Conservation (phyloP, 2,113 vertebrate species). For the Vidua chalybeata region DNA sequence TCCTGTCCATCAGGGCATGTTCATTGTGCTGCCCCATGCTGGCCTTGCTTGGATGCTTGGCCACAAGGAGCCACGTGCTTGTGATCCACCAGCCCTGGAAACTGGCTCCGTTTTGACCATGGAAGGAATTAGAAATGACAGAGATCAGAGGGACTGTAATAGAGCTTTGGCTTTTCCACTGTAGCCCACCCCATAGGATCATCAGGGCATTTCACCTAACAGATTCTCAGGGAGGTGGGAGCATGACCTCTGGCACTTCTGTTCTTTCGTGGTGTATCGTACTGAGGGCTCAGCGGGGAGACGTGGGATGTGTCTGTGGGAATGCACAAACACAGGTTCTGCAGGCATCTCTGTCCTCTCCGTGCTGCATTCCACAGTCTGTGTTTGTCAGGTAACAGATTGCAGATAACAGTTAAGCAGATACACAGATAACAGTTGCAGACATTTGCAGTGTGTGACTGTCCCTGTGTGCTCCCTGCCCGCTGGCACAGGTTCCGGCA, state of each 20-base stretch:
- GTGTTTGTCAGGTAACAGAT: accelerated
- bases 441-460: neutral
- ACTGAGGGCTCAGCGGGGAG: neutral
- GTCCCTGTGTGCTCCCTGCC: neutral
- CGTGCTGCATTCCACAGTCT: neutral
- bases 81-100: neutral
- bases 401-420: neutral
- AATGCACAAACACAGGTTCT: neutral
- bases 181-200: neutral
- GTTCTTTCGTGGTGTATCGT: neutral
- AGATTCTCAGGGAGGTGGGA: neutral
- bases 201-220: neutral
- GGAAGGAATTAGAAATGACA: neutral
- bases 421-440: accelerated
- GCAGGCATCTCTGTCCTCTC: neutral
- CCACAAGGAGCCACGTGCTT: accelerated
- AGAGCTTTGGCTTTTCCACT: neutral
- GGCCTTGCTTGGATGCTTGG: neutral
- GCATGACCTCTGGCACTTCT: neutral
- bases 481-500: constrained; percentile 85
- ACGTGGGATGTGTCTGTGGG: neutral
- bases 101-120: accelerated
- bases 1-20: neutral
- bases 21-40: neutral
- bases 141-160: neutral